Percentiles rank a stretch among this genome's conserved stretches.
phyloP scores from a whole-genome alignment of 2,113 vertebrate species.

The Furnarius figulus region DNA sequence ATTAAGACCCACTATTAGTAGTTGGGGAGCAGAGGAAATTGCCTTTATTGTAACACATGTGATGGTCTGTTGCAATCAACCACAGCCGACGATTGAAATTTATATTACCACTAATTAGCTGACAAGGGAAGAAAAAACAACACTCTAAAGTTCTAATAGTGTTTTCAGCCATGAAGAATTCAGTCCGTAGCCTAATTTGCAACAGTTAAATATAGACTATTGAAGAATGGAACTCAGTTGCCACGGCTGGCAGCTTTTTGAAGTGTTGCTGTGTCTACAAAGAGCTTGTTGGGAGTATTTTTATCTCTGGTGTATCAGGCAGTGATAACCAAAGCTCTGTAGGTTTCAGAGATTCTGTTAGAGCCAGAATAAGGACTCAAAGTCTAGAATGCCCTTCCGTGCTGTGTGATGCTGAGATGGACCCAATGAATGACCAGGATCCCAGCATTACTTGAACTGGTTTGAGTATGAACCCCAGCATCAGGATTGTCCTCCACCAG shows the following conservation, averaged over 20 bases:
- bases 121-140: slow-evolving; percentile 11
- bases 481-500: background rate
- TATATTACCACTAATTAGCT: slow-evolving; percentile 57
- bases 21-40: slow-evolving; percentile 42
- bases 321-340: background rate
- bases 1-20: slow-evolving; percentile 44
- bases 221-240: slow-evolving; percentile 11
- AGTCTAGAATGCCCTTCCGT: background rate
- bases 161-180: slow-evolving; percentile 31
- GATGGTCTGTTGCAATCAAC: slow-evolving; percentile 59
- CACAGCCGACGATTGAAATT: slow-evolving; percentile 53
- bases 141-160: slow-evolving; percentile 26
- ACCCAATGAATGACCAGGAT: background rate
- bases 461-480: background rate
- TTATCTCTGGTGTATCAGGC: background rate
- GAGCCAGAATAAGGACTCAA: background rate
- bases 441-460: background rate
- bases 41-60: slow-evolving; percentile 23
- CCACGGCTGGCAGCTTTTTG: slow-evolving; percentile 17
- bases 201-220: slow-evolving; percentile 56
- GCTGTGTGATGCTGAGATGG: background rate
- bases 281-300: slow-evolving; percentile 10
- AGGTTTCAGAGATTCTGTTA: background rate
- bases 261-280: slow-evolving; percentile 16
- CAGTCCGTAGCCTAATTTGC: slow-evolving; percentile 44